Evolutionary conservation across 2,113 vertebrate species (phyloP).

Genomic region (Zeus faber): DNA sequence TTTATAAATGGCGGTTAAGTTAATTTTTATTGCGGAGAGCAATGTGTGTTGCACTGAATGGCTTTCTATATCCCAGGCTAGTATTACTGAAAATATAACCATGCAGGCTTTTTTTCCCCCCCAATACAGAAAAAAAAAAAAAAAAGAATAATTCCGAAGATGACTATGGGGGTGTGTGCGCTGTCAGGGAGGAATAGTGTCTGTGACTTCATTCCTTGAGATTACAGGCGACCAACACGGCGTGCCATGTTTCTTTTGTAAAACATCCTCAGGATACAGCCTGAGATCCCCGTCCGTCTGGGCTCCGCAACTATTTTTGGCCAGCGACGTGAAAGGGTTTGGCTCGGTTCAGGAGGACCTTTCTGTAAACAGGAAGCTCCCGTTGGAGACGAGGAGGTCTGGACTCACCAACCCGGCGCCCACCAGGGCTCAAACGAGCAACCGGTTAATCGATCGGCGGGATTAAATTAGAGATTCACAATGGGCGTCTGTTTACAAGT

Average conservation of each 20-base stretch:
- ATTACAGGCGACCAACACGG: too few relatives aligned
- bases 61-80: not conserved
- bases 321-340: conserved; percentile 44
- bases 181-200: too few relatives aligned
- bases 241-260: conserved; percentile 62
- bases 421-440: too few relatives aligned
- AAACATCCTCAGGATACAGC: conserved; percentile 72
- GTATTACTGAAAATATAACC: not conserved
- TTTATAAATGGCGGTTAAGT: too few relatives aligned
- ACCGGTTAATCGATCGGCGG: too few relatives aligned
- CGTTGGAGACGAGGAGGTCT: conserved; percentile 26
- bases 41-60: not conserved
- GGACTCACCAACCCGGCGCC: not conserved
- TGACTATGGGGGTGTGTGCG: too few relatives aligned
- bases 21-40: too few relatives aligned
- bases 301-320: conserved; percentile 43
- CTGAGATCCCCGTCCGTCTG: conserved; percentile 50
- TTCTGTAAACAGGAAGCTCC: conserved; percentile 70
- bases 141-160: too few relatives aligned
- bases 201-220: too few relatives aligned
- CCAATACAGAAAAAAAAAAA: too few relatives aligned
- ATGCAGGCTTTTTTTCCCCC: not conserved
- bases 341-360: conserved; percentile 53
- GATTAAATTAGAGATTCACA: too few relatives aligned
- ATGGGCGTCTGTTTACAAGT: too few relatives aligned